Percentiles rank a stretch among this genome's conserved stretches.
Evolutionary conservation across 2,797 vertebrate species (phyloP).

Genomic region (Tragopan temminckii): DNA sequence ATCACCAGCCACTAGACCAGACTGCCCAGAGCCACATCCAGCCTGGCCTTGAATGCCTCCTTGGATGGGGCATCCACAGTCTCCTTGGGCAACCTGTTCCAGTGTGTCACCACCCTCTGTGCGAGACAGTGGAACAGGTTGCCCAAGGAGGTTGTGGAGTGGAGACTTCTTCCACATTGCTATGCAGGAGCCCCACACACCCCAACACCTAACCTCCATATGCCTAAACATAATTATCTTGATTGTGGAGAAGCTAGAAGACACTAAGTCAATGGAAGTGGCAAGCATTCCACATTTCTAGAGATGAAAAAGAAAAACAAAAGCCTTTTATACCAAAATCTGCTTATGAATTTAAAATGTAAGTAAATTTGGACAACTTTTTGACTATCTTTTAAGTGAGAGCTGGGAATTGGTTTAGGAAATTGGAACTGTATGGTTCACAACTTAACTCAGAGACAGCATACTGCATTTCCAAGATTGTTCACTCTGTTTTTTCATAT

Average conservation of each 20-base stretch:
- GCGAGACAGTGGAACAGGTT: too few relatives aligned
- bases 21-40: too few relatives aligned
- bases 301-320: neutral
- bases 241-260: neutral
- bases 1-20: too few relatives aligned
- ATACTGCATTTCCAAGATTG: neutral
- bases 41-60: too few relatives aligned
- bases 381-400: neutral
- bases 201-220: neutral
- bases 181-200: neutral
- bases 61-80: too few relatives aligned
- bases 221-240: neutral
- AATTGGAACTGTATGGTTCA: neutral
- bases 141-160: neutral
- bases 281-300: neutral
- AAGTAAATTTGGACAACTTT: neutral
- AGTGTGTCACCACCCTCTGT: too few relatives aligned
- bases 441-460: neutral
- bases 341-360: neutral
- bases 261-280: neutral
- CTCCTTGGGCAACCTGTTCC: too few relatives aligned
- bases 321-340: neutral
- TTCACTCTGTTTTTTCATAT: accelerated
- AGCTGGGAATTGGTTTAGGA: neutral
- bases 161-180: neutral